phyloP scores from a whole-genome alignment of 2,113 vertebrate species.

The Hirundichthys speculiger region DNA sequence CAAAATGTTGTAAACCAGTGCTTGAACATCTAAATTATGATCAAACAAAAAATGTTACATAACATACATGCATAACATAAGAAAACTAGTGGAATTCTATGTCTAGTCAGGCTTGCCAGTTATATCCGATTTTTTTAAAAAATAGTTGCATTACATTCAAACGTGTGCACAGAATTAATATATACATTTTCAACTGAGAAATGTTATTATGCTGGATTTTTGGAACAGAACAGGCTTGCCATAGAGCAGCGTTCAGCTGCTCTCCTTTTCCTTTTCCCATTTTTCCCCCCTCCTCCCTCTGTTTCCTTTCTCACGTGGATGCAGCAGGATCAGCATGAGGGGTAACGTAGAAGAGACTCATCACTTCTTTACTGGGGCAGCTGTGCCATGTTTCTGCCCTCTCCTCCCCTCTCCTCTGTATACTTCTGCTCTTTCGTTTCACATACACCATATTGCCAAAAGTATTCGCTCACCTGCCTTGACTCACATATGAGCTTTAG shows the following conservation, averaged over 20 bases:
- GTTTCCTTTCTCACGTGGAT: constrained; percentile 64
- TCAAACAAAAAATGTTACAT: too few species aligned
- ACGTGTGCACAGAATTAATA: too few species aligned
- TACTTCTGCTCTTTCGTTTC: not conserved
- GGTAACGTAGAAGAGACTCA: constrained; percentile 22
- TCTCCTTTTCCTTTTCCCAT: constrained; percentile 21
- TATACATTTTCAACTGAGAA: not conserved
- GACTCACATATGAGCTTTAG: too few species aligned
- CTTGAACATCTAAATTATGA: too few species aligned
- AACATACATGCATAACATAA: too few species aligned
- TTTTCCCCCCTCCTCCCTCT: constrained; percentile 20
- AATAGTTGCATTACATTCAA: too few species aligned
- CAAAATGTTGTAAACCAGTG: not conserved
- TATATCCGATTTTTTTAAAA: too few species aligned
- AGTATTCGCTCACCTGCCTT: too few species aligned
- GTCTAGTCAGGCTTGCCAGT: too few species aligned
- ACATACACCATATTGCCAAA: too few species aligned
- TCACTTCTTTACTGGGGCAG: constrained; percentile 42
- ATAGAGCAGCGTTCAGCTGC: constrained; percentile 34
- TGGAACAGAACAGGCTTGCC: constrained; percentile 11
- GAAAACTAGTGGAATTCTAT: too few species aligned
- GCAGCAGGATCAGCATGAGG: constrained; percentile 60
- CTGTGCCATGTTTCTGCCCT: constrained; percentile 7
- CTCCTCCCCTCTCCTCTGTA: not conserved
- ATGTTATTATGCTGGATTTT: constrained; percentile 6